These are phyloP conservation scores for Menura novaehollandiae DNA, from an alignment of 2,113 vertebrate species.

Conservation along the genomic window DNA sequence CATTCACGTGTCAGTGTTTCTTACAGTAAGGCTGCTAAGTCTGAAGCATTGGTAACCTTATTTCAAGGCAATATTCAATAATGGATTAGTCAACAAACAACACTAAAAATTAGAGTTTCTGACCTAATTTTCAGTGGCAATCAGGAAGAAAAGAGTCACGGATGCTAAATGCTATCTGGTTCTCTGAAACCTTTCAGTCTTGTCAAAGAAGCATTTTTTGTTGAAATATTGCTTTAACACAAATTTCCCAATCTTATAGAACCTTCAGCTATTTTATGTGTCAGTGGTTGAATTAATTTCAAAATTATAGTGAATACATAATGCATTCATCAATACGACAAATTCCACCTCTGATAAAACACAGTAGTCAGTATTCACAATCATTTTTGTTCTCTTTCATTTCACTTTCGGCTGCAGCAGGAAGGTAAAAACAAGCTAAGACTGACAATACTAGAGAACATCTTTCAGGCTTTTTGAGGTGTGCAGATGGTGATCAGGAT, in stretches of 20 bases:
- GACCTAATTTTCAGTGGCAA: background rate
- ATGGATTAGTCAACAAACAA: background rate
- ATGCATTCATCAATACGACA: background rate
- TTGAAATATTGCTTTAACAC: background rate
- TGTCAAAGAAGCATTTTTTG: background rate
- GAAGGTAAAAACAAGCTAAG: background rate
- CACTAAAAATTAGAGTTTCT: background rate
- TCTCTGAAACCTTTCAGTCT: background rate
- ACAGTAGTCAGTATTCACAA: background rate
- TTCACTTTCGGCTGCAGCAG: background rate
- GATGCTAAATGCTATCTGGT: background rate
- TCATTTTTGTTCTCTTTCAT: background rate
- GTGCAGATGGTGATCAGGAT: background rate
- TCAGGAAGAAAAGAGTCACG: background rate
- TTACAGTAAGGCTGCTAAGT: background rate
- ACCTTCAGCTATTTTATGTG: accelerated
- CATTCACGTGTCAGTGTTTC: background rate
- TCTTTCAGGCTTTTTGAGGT: background rate
- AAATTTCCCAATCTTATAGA: background rate
- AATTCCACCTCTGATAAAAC: background rate
- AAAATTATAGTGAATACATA: background rate
- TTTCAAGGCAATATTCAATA: background rate
- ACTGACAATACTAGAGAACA: background rate
- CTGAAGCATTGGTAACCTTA: background rate
- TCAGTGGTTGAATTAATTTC: background rate